These are phyloP conservation scores for Serripes groenlandicus DNA, from an alignment of 2,888 invertebrate genomes.

Conservation along the genomic window DNA sequence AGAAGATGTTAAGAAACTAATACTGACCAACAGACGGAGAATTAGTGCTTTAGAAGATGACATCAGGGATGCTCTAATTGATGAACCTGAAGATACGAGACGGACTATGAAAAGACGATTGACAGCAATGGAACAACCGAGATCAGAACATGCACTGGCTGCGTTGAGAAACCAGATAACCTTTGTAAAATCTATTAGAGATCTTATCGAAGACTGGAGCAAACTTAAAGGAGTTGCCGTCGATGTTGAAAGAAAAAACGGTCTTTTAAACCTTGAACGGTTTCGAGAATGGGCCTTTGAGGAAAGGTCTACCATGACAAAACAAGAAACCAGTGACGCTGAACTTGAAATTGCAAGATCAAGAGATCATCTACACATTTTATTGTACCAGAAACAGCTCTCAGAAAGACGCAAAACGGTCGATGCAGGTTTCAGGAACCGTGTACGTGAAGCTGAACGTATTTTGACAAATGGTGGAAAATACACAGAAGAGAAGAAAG, in stretches of 20 bases:
- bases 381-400: slow-evolving; percentile 44
- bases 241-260: slow-evolving; percentile 4
- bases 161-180: slow-evolving; percentile 56
- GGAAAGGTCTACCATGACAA: slow-evolving; percentile 57
- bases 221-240: slow-evolving; percentile 37
- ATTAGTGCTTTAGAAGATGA: slow-evolving; percentile 32
- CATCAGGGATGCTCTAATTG: slow-evolving; percentile 77
- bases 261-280: slow-evolving; percentile 13
- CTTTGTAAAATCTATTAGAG: slow-evolving; percentile 33
- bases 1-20: slow-evolving; percentile 79
- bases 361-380: slow-evolving; percentile 37
- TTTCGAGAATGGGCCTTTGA: slow-evolving; percentile 57
- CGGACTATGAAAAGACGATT: slow-evolving; percentile 31
- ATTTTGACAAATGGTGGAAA: slow-evolving; percentile 42
- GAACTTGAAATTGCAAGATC: slow-evolving; percentile 67
- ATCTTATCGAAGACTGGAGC: slow-evolving; percentile 43
- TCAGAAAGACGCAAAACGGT: slow-evolving; percentile 13
- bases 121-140: slow-evolving; percentile 18
- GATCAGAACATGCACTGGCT: slow-evolving; percentile 52
- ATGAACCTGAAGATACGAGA: neutral
- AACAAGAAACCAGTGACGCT: slow-evolving; percentile 70
- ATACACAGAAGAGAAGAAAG: slow-evolving; percentile 37
- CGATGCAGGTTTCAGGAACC: slow-evolving; percentile 19
- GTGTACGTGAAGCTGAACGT: slow-evolving; percentile 31
- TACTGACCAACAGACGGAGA: slow-evolving; percentile 52